Evolutionary conservation across 2,113 vertebrate genomes (phyloP), one percentile per base, ranked within the genome.

Genomic region (Aspidoscelis tigris): DNA sequence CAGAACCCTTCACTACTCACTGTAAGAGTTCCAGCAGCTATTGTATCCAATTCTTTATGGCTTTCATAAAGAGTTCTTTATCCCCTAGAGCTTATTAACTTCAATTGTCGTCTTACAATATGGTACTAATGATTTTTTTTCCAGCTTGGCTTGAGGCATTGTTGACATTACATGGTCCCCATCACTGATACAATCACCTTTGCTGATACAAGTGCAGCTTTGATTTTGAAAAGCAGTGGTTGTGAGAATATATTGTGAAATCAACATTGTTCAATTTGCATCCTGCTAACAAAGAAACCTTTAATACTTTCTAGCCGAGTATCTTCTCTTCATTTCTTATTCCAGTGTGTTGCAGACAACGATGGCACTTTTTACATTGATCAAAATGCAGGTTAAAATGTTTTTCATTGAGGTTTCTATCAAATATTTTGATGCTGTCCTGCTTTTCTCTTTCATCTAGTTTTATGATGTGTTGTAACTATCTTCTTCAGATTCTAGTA

Each of bases 51-150:
- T 2, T 69, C 41, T 81, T 80, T 61, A 5, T 80, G 14, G 61
- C 65, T 90, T 86, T 90, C 68, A 86, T 86, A 91, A 50, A 86
- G 64, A 47, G 74, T 89, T 92, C 53, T 44, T 89, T 91, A 89
- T 92, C 76, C 95, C 85, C 89, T 89, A 93, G 92, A 92, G 66
- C 88, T 90, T 94, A 89, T 94, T 91, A 84, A 94, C 78, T 82
- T 68, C 84, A 83, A 86, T 92, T 89, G 90, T 88, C 89, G 88
- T 83, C 92, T 90, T 93, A 82, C 83, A 91, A 84, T 89, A 80
- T 86, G 86, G 76, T 41, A 89, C 82, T 94, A 91, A 92, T 93
- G 91, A 94, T 95, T 94, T 80, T 69, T 78, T 24, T 95, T 94
- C 94, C 85, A 88, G 43, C 70, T 86, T 80, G 78, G 81, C 88